These are phyloP conservation scores for Galbula dea DNA, from an alignment of 2,113 vertebrate species.

Conservation along the genomic window DNA sequence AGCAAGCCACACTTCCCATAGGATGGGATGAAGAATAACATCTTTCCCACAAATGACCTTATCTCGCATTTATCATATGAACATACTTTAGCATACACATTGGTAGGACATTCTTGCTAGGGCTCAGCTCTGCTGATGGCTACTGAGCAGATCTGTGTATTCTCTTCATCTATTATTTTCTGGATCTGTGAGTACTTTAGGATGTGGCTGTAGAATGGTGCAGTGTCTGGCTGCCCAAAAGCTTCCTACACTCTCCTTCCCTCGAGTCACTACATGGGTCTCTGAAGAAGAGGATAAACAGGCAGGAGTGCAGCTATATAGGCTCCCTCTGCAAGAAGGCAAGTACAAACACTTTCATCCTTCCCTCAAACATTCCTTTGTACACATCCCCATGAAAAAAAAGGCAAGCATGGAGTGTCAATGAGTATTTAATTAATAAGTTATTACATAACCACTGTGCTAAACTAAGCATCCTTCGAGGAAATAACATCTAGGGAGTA, in stretches of 20 bases:
- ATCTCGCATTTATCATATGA: not conserved
- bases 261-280: not conserved
- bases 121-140: not conserved
- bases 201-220: rapidly evolving
- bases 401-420: not conserved
- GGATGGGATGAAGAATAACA: not conserved
- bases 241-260: not conserved
- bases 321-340: not conserved
- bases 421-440: not conserved
- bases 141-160: not conserved
- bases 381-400: not conserved
- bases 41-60: not conserved
- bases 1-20: not conserved
- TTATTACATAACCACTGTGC: not conserved
- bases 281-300: not conserved
- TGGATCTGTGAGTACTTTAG: not conserved
- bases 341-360: not conserved
- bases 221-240: not conserved
- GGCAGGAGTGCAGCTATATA: not conserved
- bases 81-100: not conserved
- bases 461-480: not conserved
- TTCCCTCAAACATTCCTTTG: not conserved
- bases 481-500: not conserved
- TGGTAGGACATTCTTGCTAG: not conserved
- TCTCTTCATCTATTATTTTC: not conserved